Conservation (phyloP, 2,113 vertebrate species). For the Xenopus borealis region DNA sequence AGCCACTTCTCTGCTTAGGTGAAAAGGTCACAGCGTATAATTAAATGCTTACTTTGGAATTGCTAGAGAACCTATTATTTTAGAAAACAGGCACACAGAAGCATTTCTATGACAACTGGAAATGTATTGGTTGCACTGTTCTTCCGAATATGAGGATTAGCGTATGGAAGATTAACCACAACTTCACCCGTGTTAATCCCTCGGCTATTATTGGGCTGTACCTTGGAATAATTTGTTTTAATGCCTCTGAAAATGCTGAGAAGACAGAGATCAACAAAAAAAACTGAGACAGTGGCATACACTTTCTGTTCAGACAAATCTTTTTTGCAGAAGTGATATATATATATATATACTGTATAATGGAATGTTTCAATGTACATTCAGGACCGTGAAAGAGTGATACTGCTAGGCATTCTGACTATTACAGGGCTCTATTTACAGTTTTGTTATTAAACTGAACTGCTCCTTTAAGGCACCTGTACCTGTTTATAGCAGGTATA, state of each 20-base stretch:
- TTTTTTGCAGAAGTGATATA: no score
- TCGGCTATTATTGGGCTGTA: neutral
- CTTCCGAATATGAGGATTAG: conserved; percentile 17
- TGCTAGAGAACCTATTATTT: conserved; percentile 5
- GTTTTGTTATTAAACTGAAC: no score
- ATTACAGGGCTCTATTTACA: no score
- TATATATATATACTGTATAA: no score
- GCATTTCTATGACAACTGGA: conserved; percentile 10
- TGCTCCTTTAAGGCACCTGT: no score
- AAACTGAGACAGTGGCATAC: no score
- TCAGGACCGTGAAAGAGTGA: no score
- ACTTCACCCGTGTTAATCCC: conserved; percentile 10
- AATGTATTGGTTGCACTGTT: conserved; percentile 3
- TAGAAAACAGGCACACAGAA: neutral
- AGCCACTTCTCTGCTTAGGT: no score
- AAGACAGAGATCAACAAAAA: neutral
- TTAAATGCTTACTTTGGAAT: conserved; percentile 7
- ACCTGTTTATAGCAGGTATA: no score
- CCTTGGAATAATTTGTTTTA: conserved; percentile 9
- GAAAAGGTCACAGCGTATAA: neutral
- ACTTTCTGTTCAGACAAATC: no score
- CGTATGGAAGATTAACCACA: conserved; percentile 7
- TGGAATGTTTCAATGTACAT: no score
- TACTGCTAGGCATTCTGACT: no score
- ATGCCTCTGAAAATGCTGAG: conserved; percentile 1